Conservation (phyloP, 2,797 vertebrate species). For the Leptodactylus fallax region DNA sequence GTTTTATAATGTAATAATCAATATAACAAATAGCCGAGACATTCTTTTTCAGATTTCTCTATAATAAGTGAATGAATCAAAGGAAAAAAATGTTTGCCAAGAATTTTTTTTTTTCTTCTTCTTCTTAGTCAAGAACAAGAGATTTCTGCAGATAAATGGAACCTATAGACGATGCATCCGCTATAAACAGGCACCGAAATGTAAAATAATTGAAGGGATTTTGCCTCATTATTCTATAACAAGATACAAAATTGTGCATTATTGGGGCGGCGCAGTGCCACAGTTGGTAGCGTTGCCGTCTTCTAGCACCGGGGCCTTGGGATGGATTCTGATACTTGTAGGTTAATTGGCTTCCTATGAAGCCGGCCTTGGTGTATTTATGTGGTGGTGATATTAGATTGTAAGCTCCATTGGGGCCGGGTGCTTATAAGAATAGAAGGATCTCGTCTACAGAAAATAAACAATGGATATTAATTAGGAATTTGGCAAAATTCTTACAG, state of each 20-base stretch:
- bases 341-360: constrained; percentile 26
- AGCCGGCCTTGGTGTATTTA: not conserved
- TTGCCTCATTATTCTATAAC: constrained; percentile 33
- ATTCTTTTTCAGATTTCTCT: constrained; percentile 1
- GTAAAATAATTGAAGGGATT: not conserved
- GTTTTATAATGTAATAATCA: constrained; percentile 72
- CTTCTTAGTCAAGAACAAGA: constrained; percentile 1
- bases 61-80: constrained; percentile 52
- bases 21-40: constrained; percentile 51
- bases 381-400: not conserved
- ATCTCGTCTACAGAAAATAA: not conserved
- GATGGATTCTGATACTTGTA: constrained; percentile 4
- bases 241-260: constrained; percentile 17
- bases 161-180: not conserved
- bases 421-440: not conserved
- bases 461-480: not conserved
- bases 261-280: constrained; percentile 5
- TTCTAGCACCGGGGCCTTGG: constrained; percentile 13
- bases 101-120: not conserved
- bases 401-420: constrained; percentile 9
- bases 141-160: constrained; percentile 13
- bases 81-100: constrained; percentile 1
- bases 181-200: not conserved
- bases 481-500: not conserved
- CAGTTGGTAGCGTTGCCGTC: not conserved